phyloP scores from a whole-genome alignment of 2,888 invertebrate species.

The Philonicus albiceps region DNA sequence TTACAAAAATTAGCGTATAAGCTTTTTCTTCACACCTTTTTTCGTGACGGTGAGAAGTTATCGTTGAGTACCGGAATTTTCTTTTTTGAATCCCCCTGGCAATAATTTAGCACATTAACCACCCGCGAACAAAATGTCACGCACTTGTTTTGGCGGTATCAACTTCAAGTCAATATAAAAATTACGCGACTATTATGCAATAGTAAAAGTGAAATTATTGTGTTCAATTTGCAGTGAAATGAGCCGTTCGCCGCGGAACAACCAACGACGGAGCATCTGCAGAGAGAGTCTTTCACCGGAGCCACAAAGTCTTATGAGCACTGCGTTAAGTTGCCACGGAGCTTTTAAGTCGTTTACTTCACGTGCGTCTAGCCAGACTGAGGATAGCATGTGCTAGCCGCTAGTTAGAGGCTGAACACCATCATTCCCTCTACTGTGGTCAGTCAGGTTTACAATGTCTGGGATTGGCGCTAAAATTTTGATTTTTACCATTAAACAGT shows the following conservation, averaged over 20 bases:
- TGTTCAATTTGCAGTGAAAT: slow-evolving; percentile 34
- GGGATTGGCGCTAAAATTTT: not conserved
- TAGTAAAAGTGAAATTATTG: slow-evolving; percentile 46
- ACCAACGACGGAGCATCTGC: not conserved
- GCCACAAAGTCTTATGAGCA: not conserved
- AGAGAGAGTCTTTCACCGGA: slow-evolving; percentile 21
- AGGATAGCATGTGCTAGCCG: not conserved
- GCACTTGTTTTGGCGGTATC: not conserved
- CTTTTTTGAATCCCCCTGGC: not conserved
- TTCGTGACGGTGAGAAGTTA: not conserved
- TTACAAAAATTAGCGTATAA: not conserved
- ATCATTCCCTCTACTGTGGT: not conserved
- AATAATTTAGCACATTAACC: not conserved
- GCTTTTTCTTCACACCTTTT: not conserved
- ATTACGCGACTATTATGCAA: slow-evolving; percentile 39
- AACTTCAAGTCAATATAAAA: slow-evolving; percentile 4
- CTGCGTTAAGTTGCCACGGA: not conserved
- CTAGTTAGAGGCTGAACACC: not conserved
- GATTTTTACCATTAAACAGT: not conserved
- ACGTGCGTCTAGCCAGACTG: not conserved
- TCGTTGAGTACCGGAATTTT: not conserved
- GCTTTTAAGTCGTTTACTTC: not conserved
- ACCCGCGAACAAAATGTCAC: not conserved
- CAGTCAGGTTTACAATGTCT: not conserved
- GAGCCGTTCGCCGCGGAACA: not conserved